Evolutionary conservation across 1,140 invertebrate genomes (phyloP), one percentile per base, ranked within the genome.

Genomic region (Listronotus oregonensis): DNA sequence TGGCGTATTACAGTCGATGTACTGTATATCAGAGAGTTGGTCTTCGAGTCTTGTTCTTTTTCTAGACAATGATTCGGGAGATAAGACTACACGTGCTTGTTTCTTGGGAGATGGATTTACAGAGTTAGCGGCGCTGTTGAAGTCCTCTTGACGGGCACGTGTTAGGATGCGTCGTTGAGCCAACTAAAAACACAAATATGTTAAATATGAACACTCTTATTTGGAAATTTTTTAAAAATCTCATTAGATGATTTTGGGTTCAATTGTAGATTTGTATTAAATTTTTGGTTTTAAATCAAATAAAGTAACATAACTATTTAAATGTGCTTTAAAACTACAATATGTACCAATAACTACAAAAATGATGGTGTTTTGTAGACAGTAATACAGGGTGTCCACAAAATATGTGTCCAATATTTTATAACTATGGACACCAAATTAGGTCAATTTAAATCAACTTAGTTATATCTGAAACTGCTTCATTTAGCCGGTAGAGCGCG

Each of bases 1-100:
- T 0, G 85, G 85, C 8, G 85, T 86, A 54, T 81, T 84, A 58
- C 84, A 85, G 71, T 87, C 86, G 59, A 88, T 88, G 74, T 83
- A 88, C 37, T 85, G 84, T 61, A 88, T 84, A 66, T 85, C 82
- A 0, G 83, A 82, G 0, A 87, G 75, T 68, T 87, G 86, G 72
- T 86, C 85, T 71, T 87, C 85, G 3, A 88, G 69, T 32, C 85
- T 81, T 9, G 81, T 82, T 6, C 85, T 82, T 70, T 86, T 86
- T 58, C 86, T 83, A 50, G 71, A 81, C 60, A 68, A 68, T 40
- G 66, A 73, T 34, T 81, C 82, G 12, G 76, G 76, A 0, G 81
- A 77, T 0, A 82, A 56, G 61, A 83, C 80, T 3, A 83, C 77
- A 5, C 83, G 78, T 12, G 83, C 77, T 68, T 84, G 82, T 67